Evolutionary conservation across 2,113 vertebrate species (phyloP), one percentile per base, ranked within the genome.

Genomic region (Arizona elegans): DNA sequence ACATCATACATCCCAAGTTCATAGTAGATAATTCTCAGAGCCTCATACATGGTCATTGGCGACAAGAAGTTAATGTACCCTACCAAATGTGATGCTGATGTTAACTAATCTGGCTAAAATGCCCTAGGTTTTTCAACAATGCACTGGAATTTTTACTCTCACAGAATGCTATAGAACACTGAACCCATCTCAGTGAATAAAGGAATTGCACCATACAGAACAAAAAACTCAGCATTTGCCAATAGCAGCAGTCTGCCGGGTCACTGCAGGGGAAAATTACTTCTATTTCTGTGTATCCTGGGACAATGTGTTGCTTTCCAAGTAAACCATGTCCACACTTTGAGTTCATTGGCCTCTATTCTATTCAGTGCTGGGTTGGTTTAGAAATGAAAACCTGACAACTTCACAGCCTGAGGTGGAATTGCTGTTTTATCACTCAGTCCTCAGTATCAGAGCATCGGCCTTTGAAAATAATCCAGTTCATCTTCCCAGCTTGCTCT

Each of bases 381-480:
- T 50, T n/a, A 33, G 53, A 85, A 52, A 93, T 90, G 10, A 86
- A 90, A 90, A 86, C 21, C 12, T 24, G 38, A 62, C 88, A 59
- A 59, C 38, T 90, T 85, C 11, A 24, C 88, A 90, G 75, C 88
- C 88, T 90, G 75, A 86, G 75, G 55, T 54, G 56, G 29, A 54
- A 90, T 54, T 17, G 43, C 75, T 38, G 92, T 52, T 90, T 90
- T 90, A 54, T 93, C 88, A 54, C 55, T 86, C 92, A 88, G 92
- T 93, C 29, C 58, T 53, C 10, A 26, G 0, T 43, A 12, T n/a
- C 24, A 87, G 8, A 23, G 12, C 0, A 0, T 1, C 29, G 0
- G 0, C 85, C 91, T 75, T 92, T 89, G 92, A 92, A 92, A 94
- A 89, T 26, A 93, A 91, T 43, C 86, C 91, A 50, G 92, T 33